Evolutionary conservation across 2,113 vertebrate species (phyloP).

Genomic region (Clarias magur): DNA sequence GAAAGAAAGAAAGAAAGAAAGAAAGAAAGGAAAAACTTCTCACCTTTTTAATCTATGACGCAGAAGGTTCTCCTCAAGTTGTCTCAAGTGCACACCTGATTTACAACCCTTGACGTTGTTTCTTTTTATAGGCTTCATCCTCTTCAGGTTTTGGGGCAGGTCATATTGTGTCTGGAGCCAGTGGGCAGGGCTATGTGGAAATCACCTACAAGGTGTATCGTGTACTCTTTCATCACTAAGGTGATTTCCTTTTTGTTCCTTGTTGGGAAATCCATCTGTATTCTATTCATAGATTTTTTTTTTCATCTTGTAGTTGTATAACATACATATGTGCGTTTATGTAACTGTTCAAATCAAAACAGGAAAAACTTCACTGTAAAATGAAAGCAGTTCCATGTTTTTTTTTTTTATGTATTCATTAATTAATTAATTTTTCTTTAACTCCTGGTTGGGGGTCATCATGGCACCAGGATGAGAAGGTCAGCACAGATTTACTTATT

Average conservation of each 20-base stretch:
- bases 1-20: neutral
- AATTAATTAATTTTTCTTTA: neutral
- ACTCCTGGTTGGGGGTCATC: no score
- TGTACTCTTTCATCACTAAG: neutral
- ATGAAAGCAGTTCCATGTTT: neutral
- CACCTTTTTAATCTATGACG: neutral
- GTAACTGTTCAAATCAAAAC: neutral
- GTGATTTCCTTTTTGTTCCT: neutral
- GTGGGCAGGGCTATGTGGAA: neutral
- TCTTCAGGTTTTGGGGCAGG: conserved; percentile 7
- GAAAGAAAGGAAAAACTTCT: neutral
- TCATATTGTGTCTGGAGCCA: neutral
- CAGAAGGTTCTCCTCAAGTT: neutral
- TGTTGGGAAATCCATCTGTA: neutral
- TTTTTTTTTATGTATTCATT: neutral
- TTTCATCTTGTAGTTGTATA: no score
- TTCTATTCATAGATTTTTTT: neutral
- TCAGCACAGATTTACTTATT: neutral
- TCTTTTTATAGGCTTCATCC: conserved; percentile 38
- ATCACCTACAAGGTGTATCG: neutral
- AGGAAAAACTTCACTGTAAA: neutral
- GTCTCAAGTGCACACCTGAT: neutral
- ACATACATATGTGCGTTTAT: neutral
- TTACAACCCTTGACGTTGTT: neutral
- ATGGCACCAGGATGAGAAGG: neutral